Base-by-base conservation (phyloP, 1,140 invertebrate species). In the Lutraria rhynchaena region DNA sequence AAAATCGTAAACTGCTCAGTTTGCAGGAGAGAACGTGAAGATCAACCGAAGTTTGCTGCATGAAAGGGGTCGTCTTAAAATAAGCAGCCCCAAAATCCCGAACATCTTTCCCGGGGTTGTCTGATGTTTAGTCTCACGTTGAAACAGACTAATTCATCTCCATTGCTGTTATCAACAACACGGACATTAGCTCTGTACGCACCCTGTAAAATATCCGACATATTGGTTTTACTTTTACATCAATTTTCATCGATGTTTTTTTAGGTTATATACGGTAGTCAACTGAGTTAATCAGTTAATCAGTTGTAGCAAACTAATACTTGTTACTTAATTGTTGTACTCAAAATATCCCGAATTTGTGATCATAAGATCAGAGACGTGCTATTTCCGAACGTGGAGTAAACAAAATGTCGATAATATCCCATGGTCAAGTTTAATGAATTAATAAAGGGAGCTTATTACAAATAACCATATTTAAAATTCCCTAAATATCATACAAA, bases 141-240 rank as follows among this genome's bases (percentile, higher is more conserved):
- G 41, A 73, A 58, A 51, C 70, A 73, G 9, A 58, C 51, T 3
- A 73, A 33, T 37, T 73, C 70, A 11, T 58, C 51, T 17, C 35
- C 31, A 27, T 11, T 57, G 0, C 17, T 5, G 35, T 73, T 73
- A 29, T 73, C 70, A 17, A 22, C 41, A 4, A 73, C 70, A 31
- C 70, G 70, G 11, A 73, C 37, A 7, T 44, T 55, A 11, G 53
- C 70, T 22, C 51, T 3, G 53, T 73, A 73, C 5, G 31, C 24
- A 57, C 70, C 70, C 70, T 73, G 35, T 2, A 58, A 73, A 55
- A 63, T 5, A 5, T 17, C 13, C 5, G 7, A 11, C 27, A 22
- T 19, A 22, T 58, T 17, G 9, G 22, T 15, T 15, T 24, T 13
- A 9, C 27, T 58, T 58, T 9, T 13, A n/a, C 7, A 58, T 15